Conservation (phyloP, 2,797 vertebrate species). For the Cossypha dichroa region DNA sequence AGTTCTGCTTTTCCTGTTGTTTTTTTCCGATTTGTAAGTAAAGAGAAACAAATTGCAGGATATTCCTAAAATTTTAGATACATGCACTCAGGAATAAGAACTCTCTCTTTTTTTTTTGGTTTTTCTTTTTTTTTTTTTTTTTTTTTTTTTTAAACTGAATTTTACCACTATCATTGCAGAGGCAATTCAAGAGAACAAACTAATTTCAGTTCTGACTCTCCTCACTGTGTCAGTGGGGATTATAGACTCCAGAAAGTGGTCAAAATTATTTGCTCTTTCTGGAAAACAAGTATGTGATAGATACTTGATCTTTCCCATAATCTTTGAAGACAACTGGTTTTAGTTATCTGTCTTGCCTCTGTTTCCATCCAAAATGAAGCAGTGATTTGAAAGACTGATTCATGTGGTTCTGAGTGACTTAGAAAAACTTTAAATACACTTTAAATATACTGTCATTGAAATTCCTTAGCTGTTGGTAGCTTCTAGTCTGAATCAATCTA, state of each 20-base stretch:
- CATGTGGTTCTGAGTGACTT: neutral
- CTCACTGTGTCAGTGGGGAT: neutral
- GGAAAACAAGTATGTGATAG: neutral
- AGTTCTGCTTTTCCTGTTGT: neutral
- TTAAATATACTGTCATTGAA: neutral
- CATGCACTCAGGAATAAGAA: neutral
- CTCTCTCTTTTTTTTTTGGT: fast-evolving
- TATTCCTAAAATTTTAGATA: neutral
- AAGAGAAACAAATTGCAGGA: neutral
- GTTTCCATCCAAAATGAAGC: neutral
- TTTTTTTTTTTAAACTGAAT: neutral
- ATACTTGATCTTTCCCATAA: neutral
- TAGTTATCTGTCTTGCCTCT: neutral
- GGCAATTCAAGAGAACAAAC: neutral
- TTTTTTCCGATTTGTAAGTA: neutral
- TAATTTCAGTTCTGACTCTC: neutral
- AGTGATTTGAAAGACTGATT: neutral
- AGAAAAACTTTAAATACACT: neutral
- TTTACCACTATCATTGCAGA: fast-evolving
- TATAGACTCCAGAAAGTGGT: neutral
- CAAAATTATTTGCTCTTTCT: neutral
- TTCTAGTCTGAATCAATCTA: neutral
- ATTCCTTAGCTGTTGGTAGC: neutral
- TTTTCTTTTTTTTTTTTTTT: neutral
- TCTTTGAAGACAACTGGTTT: neutral